Evolutionary conservation across 2,797 vertebrate species (phyloP), one percentile per base, ranked within the genome.

Genomic region (Todus mexicanus): DNA sequence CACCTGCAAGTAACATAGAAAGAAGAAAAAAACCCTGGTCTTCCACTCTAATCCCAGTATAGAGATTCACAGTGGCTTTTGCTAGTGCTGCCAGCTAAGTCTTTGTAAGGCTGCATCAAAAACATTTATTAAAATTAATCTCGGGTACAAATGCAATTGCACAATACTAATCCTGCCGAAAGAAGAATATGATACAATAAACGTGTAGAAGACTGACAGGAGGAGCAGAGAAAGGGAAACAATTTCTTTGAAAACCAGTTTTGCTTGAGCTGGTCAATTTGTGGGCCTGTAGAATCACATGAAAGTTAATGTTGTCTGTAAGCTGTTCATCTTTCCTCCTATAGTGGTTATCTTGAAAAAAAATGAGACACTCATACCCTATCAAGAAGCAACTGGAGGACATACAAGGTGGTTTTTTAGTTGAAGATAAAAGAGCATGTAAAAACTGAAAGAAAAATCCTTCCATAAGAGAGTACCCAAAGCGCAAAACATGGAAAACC

Each of bases 41-140:
- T 43, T 89, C 37, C 70, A 43, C 51, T 47, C 0, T 71, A 95
- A 93, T 93, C 59, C 57, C 54, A 89, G 51, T 9, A 47, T 9
- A 26, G 6, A 68, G 77, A 84, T 89, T 76, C 90, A 51, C 17
- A 56, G 2, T 45, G 60, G 80, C 54, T 90, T 87, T 66, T 76
- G 27, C 63, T 37, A 65, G 37, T 6, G 5, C 37, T 79, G 71
- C 72, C 42, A 54, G 86, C 81, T 94, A 95, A 95, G 53, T 77
- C 53, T 90, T 91, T 64, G 35, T 84, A 89, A 90, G 85, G 66
- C 80, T 68, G 47, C 82, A 83, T 50, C 48, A 64, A 85, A 90
- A 95, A 29, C 88, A 89, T 81, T 80, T 90, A 90, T 63, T 81
- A 68, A 89, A 93, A 92, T 86, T 94, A 95, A 96, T 95, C 90